Base-by-base conservation (phyloP, 2,888 invertebrate genomes). In the Escarpia spicata region DNA sequence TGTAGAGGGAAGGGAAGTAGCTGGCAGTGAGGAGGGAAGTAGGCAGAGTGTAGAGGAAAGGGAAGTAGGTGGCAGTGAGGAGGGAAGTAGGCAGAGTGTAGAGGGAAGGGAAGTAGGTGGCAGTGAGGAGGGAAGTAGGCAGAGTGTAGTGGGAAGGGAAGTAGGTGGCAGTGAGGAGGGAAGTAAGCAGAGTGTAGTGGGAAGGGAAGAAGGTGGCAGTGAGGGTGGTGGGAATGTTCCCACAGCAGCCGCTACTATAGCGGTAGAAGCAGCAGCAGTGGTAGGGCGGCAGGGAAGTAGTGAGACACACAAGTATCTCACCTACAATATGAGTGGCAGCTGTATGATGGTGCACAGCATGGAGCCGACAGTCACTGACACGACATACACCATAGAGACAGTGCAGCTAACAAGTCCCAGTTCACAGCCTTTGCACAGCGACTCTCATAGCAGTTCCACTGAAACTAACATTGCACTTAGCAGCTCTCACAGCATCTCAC, bases 281-380 rank as follows among this genome's bases (percentile, higher is more conserved):
- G 75, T 75, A 75, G 75, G 75, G 75, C 75, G 6, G 75, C 4
- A 26, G 26, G n/a, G 8, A 19, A n/a, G 19, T 75, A 26, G 75
- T 75, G 19, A 75, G 19, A 75, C 75, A 6, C 75, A 26, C 75
- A 75, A n/a, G 75, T 75, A 75, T 26, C n/a, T 75, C 26, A 75
- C 75, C 19, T 75, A 75, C 19, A 75, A 75, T 26, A 75, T 75
- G 75, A 75, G 75, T 75, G 75, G 75, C 75, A 75, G 75, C n/a
- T 75, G 75, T 75, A 75, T 75, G 75, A 75, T 75, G 75, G 75
- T 75, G 26, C 75, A 75, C 75, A 75, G 75, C 75, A 75, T 75
- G 75, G 75, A 75, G 19, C 75, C 75, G n/a, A 75, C 75, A 19
- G 15, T 75, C 19, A 75, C 75, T 26, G 75, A 75, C 75, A 75